Evolutionary conservation across 2,113 vertebrate species (phyloP).

Genomic region (Paracanthobrama guichenoti): DNA sequence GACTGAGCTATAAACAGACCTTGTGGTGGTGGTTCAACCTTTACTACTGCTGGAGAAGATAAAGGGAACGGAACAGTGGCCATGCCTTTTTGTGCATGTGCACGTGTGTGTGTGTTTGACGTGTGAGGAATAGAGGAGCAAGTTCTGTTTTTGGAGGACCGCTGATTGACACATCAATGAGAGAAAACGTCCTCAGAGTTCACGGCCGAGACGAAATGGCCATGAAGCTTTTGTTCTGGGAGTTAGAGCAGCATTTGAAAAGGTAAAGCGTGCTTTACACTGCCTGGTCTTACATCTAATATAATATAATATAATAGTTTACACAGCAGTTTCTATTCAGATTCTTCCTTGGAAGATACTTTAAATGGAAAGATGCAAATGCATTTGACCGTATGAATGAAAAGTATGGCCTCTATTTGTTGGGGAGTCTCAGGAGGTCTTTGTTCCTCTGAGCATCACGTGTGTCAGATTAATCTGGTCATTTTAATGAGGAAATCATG

Average conservation of each 20-base stretch:
- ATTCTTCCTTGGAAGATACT: not conserved
- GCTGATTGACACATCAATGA: slow-evolving; percentile 75
- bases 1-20: not conserved
- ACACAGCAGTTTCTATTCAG: not conserved
- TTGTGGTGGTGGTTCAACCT: slow-evolving; percentile 8
- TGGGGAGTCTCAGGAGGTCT: not conserved
- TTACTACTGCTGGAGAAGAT: not conserved
- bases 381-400: not conserved
- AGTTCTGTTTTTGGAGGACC: slow-evolving; percentile 53
- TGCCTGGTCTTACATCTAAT: not conserved
- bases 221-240: slow-evolving; percentile 85
- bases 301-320: too few species aligned
- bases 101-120: slow-evolving; percentile 28
- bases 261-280: slow-evolving; percentile 74
- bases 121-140: slow-evolving; percentile 52
- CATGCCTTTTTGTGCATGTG: not conserved
- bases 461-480: not conserved
- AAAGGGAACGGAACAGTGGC: not conserved
- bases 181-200: slow-evolving; percentile 69
- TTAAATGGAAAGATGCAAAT: not conserved
- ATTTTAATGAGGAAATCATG: not conserved
- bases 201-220: slow-evolving; percentile 72
- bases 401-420: not conserved
- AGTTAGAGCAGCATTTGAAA: slow-evolving; percentile 86
- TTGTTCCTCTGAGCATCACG: not conserved